Evolutionary conservation across 2,797 vertebrate genomes (phyloP).

Genomic region (Poecilia wingei): DNA sequence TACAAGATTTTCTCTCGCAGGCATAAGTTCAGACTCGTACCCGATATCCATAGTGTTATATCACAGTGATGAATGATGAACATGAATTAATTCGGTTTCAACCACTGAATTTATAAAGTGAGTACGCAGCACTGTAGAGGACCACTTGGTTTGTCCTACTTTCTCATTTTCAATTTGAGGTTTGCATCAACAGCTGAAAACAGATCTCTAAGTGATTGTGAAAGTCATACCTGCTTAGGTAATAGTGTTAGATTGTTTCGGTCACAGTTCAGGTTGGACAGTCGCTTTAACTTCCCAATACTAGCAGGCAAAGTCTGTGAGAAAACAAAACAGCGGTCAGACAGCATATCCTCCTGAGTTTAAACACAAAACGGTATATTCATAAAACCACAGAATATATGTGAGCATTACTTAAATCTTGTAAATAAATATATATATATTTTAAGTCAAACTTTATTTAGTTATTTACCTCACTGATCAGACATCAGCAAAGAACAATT

Average conservation of each 20-base stretch:
- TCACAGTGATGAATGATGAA: not conserved
- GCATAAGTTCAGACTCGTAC: not conserved
- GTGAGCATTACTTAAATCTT: not conserved
- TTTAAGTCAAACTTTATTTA: not conserved
- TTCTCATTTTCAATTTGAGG: not conserved
- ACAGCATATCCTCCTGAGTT: not conserved
- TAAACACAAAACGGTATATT: not conserved
- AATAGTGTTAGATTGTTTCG: slow-evolving; percentile 91
- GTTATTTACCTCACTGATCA: not conserved
- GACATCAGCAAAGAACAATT: slow-evolving; percentile 10
- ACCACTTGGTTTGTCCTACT: not conserved
- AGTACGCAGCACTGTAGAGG: not conserved
- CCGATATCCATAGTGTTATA: not conserved
- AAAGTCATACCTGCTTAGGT: slow-evolving; percentile 92
- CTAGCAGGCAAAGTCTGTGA: slow-evolving; percentile 91
- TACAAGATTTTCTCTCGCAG: not conserved
- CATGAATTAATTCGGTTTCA: not conserved
- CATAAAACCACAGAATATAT: not conserved
- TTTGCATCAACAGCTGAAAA: not conserved
- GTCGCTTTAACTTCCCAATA: slow-evolving; percentile 93
- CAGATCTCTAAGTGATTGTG: not conserved
- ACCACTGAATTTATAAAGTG: not conserved
- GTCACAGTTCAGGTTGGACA: slow-evolving; percentile 97
- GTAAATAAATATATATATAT: not conserved
- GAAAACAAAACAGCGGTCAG: slow-evolving; percentile 17